phyloP scores from a whole-genome alignment of 2,888 invertebrate genomes.

The Leucoma salicis region DNA sequence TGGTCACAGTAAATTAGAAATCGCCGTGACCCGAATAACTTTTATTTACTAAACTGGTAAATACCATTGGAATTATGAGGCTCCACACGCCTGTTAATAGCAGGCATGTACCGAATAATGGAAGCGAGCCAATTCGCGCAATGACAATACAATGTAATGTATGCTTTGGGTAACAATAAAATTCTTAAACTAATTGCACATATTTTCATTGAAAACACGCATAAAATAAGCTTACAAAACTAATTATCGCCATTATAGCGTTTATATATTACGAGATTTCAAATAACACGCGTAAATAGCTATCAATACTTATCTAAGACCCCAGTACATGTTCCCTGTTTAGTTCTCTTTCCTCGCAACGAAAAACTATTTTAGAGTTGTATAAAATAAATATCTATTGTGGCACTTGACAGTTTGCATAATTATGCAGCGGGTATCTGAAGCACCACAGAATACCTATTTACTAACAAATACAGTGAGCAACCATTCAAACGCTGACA shows the following conservation, averaged over 20 bases:
- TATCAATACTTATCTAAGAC: conserved; percentile 64
- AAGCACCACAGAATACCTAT: conserved; percentile 72
- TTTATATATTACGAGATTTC: conserved; percentile 80
- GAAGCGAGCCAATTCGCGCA: conserved; percentile 39
- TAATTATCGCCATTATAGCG: conserved; percentile 60
- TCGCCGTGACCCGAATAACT: too few relatives aligned
- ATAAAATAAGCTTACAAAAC: conserved; percentile 66
- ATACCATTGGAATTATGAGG: conserved; percentile 26
- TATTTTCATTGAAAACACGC: conserved; percentile 71
- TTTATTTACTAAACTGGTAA: conserved; percentile 33
- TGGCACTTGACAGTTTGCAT: conserved; percentile 66
- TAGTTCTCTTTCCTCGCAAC: conserved; percentile 40
- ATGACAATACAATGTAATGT: conserved; percentile 52
- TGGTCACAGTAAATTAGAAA: too few relatives aligned
- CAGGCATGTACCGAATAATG: conserved; percentile 19
- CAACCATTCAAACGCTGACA: conserved; percentile 71
- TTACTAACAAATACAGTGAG: conserved; percentile 74
- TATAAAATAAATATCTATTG: conserved; percentile 69
- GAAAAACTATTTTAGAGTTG: conserved; percentile 47
- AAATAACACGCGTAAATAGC: conserved; percentile 73
- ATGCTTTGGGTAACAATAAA: conserved; percentile 77
- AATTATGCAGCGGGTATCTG: conserved; percentile 39
- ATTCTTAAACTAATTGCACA: conserved; percentile 72
- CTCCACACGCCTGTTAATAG: conserved; percentile 15
- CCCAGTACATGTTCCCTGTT: conserved; percentile 70